Evolutionary conservation across 2,888 invertebrate genomes (phyloP), one percentile per base, ranked within the genome.

Genomic region (Tinea semifulvella): DNA sequence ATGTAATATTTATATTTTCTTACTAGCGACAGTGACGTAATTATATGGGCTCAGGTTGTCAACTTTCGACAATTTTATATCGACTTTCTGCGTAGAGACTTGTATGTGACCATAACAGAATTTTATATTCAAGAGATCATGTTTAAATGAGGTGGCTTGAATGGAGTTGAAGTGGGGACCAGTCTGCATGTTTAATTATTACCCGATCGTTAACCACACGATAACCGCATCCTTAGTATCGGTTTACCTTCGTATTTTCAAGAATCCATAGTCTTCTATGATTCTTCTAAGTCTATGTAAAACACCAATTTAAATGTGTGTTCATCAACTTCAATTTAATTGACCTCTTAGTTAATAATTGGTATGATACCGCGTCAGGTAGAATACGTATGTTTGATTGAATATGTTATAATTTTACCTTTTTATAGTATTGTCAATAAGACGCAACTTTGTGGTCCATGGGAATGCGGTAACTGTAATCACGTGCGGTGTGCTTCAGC

Each of bases 401-500:
- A n/a, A n/a, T n/a, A n/a, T n/a, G n/a, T n/a, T n/a, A n/a, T n/a
- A n/a, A n/a, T n/a, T n/a, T n/a, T n/a, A n/a, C n/a, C n/a, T 13
- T 18, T 18, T 38, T 38, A 38, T 38, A 17, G 17, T 17, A n/a
- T 18, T 19, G 38, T 31, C 6, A 31, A 31, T 11, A 16, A n/a
- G 11, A n/a, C 3, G 10, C 18, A 18, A 36, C 36, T 40, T 40
- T 42, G 42, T 42, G 36, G 22, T 65, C 56, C 56, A 56, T 53
- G 57, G 65, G 71, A 71, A 71, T 68, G 68, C 68, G 67, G 66
- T 62, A 65, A 57, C 58, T 28, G 14, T 13, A 54, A 63, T 73
- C 68, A 69, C 66, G 68, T 68, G 71, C 54, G 59, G 54, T 57
- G 57, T 61, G 66, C 35, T 54, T 66, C 65, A 66, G 64, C 68